These are phyloP conservation scores for Parotocinclus haroldoi DNA, from an alignment of 2,797 vertebrate genomes.

Conservation along the genomic window DNA sequence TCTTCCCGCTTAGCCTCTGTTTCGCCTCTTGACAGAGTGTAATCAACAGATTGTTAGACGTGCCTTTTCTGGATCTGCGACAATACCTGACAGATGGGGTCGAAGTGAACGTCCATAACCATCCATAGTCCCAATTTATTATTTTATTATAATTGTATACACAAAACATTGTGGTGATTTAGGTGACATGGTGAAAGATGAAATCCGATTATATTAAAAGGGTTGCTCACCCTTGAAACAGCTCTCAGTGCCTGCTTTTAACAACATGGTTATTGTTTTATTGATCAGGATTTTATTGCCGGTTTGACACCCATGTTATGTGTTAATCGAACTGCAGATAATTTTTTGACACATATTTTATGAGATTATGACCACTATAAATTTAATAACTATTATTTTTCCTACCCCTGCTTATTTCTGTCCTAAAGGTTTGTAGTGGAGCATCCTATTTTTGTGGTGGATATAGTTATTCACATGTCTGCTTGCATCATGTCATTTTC, in stretches of 20 bases:
- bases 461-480: slow-evolving; percentile 79
- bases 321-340: slow-evolving; percentile 95
- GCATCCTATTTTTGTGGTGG: slow-evolving; percentile 87
- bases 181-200: slow-evolving; percentile 99
- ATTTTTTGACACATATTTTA: slow-evolving; percentile 94
- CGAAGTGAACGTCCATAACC: slow-evolving; percentile 87
- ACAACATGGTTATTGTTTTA: slow-evolving; percentile 99
- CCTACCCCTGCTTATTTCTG: slow-evolving; percentile 65
- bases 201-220: slow-evolving; percentile 99
- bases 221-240: slow-evolving; percentile 98
- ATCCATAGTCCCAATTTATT: slow-evolving; percentile 97
- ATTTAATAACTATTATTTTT: slow-evolving; percentile 98
- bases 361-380: slow-evolving; percentile 90
- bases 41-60: slow-evolving; percentile 99
- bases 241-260: slow-evolving; percentile 94
- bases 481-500: slow-evolving; percentile 69
- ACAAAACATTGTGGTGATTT: slow-evolving; percentile 99
- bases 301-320: slow-evolving; percentile 98
- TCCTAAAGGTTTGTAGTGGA: slow-evolving; percentile 77
- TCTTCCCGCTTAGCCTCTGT: slow-evolving; percentile 49
- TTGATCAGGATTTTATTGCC: slow-evolving; percentile 98
- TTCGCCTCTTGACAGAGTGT: slow-evolving; percentile 76
- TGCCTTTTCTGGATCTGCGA: slow-evolving; percentile 93
- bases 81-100: slow-evolving; percentile 95
- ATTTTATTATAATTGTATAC: slow-evolving; percentile 99